These are phyloP conservation scores for Dryobota labecula DNA, from an alignment of 2,888 invertebrate genomes.

Conservation along the genomic window DNA sequence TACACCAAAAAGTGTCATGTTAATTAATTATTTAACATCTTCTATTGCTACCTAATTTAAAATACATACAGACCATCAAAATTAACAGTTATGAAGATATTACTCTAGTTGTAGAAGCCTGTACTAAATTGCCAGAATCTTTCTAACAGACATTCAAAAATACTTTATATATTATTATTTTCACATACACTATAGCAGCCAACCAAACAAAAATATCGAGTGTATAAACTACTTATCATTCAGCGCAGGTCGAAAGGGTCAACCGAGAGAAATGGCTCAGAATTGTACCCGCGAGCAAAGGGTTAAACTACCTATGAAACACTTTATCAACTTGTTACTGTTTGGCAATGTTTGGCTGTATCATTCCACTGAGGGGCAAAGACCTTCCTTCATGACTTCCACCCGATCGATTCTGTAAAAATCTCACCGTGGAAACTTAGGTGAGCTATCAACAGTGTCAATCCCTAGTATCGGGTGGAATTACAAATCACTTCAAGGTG, in stretches of 20 bases:
- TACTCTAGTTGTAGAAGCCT: background rate
- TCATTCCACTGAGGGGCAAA: background rate
- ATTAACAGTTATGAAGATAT: background rate
- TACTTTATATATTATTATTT: background rate
- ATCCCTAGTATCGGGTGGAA: no score
- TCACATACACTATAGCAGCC: background rate
- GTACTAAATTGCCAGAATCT: background rate
- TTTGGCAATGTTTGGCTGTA: background rate
- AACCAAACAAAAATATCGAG: slow-evolving; percentile 30
- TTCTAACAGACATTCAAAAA: no score
- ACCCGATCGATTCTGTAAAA: no score
- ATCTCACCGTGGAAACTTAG: no score
- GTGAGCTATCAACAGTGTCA: no score
- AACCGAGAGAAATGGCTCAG: slow-evolving; percentile 55
- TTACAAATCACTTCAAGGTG: no score
- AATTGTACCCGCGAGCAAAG: slow-evolving; percentile 51
- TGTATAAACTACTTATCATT: slow-evolving; percentile 55
- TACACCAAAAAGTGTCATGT: background rate
- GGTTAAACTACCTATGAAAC: slow-evolving; percentile 53
- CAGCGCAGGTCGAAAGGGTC: slow-evolving; percentile 48
- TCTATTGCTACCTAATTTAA: background rate
- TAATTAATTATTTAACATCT: background rate
- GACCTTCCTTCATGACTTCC: no score
- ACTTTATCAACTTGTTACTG: slow-evolving; percentile 48
- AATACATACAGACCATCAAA: background rate